Base-by-base conservation (phyloP, 2,113 vertebrate genomes). In the Apteryx owenii region DNA sequence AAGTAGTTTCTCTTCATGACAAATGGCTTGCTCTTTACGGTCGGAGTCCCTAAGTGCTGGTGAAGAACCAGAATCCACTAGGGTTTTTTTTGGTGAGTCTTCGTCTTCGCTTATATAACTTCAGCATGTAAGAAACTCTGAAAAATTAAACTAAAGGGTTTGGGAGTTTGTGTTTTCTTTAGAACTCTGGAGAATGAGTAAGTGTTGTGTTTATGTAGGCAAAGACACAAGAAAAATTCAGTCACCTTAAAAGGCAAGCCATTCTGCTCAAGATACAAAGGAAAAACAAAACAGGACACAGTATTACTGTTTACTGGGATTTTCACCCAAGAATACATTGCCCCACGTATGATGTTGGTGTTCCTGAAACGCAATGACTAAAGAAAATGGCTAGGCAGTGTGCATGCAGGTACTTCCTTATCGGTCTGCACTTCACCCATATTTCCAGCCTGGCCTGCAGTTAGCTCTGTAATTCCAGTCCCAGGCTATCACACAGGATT, bases 191-290 rank as follows among this genome's bases (percentile, higher is more conserved):
- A 81, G 92, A 96, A 91, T 95, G 94, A 96, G 70, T 93, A 95
- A 96, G 79, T 91, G 85, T 50, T 81, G 81, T 91, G 93, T 96
- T 96, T 96, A 93, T 51, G 69, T 48, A 93, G 94, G 76, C 91
- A 91, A 97, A 96, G 31, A 76, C 93, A 94, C 91, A 93, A 70
- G 89, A 93, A 94, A 92, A 88, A 94, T 40, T 82, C 51, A 62
- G 9, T 81, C 38, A 89, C 96, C 91, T 96, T 95, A 97, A 93
- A 97, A 94, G 93, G 91, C 60, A 93, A 96, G 22, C n/a, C 79
- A 42, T 66, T 89, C 79, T 78, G 92, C 72, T 93, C 79, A 80
- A 83, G 38, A 78, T 8, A 60, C 65, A 91, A 95, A 70, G 60
- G 61, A 29, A 77, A 89, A 54, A 94, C 9, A 64, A 77, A 97